Evolutionary conservation across 2,888 invertebrate species (phyloP).

Genomic region (Pollenia labialis): DNA sequence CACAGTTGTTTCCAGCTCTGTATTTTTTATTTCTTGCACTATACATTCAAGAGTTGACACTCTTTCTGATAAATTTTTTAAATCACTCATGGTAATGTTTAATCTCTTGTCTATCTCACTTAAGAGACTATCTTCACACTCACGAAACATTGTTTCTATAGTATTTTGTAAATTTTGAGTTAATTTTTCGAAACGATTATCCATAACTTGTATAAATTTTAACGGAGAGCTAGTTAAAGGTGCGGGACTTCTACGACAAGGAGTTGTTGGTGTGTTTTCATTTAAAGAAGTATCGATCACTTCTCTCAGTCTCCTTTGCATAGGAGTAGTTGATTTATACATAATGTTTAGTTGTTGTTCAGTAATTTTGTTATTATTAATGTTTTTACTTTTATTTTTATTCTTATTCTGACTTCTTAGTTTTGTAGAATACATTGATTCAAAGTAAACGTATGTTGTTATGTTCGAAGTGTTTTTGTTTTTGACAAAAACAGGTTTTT

Average conservation of each 20-base stretch:
- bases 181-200: slow-evolving; percentile 19
- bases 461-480: too few species aligned
- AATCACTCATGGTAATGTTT: neutral
- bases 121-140: neutral
- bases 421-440: too few species aligned
- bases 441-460: too few species aligned
- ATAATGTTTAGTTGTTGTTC: neutral
- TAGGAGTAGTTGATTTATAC: neutral
- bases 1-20: neutral
- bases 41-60: neutral
- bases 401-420: too few species aligned
- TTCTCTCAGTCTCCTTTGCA: neutral
- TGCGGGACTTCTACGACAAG: neutral
- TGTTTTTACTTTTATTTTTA: too few species aligned
- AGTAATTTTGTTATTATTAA: too few species aligned
- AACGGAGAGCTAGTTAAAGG: neutral
- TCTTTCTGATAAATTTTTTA: slow-evolving; percentile 9
- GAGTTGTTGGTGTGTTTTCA: neutral
- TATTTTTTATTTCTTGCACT: slow-evolving; percentile 5
- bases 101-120: slow-evolving; percentile 21
- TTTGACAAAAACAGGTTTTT: too few species aligned
- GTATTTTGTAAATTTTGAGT: neutral
- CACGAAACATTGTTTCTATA: neutral
- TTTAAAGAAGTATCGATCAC: too few species aligned
- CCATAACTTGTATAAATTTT: neutral